A percentile compares a stretch with the other conserved stretches of the same genome.
phyloP scores from a whole-genome alignment of 2,888 invertebrate species.

The Cotesia congregata region DNA sequence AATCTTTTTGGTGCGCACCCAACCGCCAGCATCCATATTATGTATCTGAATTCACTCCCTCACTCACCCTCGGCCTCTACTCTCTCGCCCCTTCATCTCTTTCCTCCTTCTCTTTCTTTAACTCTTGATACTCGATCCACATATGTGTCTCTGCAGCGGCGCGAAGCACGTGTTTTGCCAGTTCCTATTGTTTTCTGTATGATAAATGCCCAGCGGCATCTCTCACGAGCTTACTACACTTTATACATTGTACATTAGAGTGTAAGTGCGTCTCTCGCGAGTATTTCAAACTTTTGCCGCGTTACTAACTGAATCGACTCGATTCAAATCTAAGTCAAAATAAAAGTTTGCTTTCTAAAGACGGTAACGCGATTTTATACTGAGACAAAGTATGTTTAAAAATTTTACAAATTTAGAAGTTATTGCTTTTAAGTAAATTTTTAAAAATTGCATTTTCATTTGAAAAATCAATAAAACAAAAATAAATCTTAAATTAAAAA shows the following conservation, averaged over 20 bases:
- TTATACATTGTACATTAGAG: background rate
- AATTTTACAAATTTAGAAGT: no score
- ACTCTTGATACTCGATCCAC: conserved; percentile 49
- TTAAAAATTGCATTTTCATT: no score
- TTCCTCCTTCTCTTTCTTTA: conserved; percentile 38
- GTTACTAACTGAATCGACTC: background rate
- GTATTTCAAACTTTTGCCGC: conserved; percentile 34
- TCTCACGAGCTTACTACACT: conserved; percentile 33
- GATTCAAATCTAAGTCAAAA: no score
- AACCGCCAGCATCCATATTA: conserved; percentile 54
- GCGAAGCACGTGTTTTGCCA: conserved; percentile 71
- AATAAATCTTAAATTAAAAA: no score
- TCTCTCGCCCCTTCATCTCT: conserved; percentile 39
- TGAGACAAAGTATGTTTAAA: no score
- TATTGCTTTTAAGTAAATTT: no score
- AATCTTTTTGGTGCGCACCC: conserved; percentile 36
- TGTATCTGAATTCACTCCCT: conserved; percentile 51
- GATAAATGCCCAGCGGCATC: conserved; percentile 62
- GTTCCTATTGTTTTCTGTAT: conserved; percentile 70
- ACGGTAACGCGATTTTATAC: no score
- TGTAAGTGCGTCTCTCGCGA: conserved; percentile 22
- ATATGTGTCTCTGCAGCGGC: conserved; percentile 62
- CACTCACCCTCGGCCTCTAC: conserved; percentile 25
- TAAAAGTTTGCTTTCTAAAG: no score
- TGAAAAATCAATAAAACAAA: no score